These are phyloP conservation scores for Strix aluco DNA, from an alignment of 2,113 vertebrate species.

Conservation along the genomic window DNA sequence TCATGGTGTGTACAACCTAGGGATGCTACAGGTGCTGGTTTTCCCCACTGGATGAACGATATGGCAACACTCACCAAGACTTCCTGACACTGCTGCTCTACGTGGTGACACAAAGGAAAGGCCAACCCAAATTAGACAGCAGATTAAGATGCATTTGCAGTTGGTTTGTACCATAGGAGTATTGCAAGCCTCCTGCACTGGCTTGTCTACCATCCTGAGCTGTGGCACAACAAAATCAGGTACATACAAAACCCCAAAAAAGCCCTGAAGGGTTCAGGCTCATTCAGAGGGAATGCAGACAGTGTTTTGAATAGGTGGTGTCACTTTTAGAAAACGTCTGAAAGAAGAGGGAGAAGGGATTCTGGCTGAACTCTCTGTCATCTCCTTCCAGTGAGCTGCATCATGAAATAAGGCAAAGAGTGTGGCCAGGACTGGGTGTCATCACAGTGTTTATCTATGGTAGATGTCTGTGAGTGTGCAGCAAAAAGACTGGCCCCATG, in stretches of 20 bases:
- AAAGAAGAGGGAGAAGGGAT: neutral
- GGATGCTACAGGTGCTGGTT: neutral
- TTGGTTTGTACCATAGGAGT: neutral
- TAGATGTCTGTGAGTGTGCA: neutral
- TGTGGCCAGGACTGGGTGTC: neutral
- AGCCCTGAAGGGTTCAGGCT: neutral
- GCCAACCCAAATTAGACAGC: neutral
- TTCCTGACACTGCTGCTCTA: neutral
- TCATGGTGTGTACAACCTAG: neutral
- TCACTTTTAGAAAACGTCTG: neutral
- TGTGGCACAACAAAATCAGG: neutral
- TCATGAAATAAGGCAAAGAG: neutral
- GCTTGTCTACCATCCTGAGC: neutral
- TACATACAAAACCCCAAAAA: neutral
- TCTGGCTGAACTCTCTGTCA: neutral
- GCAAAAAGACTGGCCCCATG: neutral
- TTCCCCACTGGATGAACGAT: neutral
- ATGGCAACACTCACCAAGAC: neutral
- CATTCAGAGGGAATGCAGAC: neutral
- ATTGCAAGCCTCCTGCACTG: neutral
- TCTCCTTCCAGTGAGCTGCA: neutral
- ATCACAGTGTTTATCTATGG: neutral
- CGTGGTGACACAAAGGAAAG: neutral
- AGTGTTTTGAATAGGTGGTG: neutral
- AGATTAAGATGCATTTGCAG: neutral